Evolutionary conservation across 2,797 vertebrate species (phyloP), one percentile per base, ranked within the genome.

Genomic region (Buphagus erythrorhynchus): DNA sequence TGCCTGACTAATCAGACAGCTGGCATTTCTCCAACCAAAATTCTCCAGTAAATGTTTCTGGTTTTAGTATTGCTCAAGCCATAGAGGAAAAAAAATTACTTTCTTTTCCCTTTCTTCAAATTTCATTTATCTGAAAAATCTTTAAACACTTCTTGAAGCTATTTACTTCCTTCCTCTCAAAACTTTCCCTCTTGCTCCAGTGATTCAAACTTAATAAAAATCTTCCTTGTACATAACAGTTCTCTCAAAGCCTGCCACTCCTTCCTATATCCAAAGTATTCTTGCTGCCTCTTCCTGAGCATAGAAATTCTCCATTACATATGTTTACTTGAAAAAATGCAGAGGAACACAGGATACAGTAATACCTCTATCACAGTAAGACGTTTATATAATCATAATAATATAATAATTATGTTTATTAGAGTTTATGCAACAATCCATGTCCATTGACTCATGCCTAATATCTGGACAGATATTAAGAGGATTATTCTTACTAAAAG

Each of bases 21-120:
- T 94, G 91, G 84, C 24, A 59, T 22, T 42, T 84, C 51, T 96
- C 72, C 91, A 94, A 24, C 6, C 35, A 93, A 65, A 95, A 74
- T 69, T 80, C 49, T 80, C 29, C 58, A 83, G 49, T 67, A 72
- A 84, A 48, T 46, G 51, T 89, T 63, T 81, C 48, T 6, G 26
- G 91, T 49, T 96, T 88, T 66, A 81, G 11, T 63, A 45, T 84
- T 95, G 68, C 72, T 90, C 35, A 95, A 96, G 40, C 12, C 35
- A 78, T 12, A 43, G 6, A 61, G 38, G 18, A 35, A 74, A 92
- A 71, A 62, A 71, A 48, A 4, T 0, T 5, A 21, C 9, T 78
- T 81, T 84, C 6, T 91, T 82, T 33, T 83, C 25, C 42, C 9
- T 33, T 75, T 80, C 77, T 72, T 40, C 42, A 72, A 52, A 79